These are phyloP conservation scores for Cynaeus angustus DNA, from an alignment of 2,888 invertebrate genomes.

Conservation along the genomic window DNA sequence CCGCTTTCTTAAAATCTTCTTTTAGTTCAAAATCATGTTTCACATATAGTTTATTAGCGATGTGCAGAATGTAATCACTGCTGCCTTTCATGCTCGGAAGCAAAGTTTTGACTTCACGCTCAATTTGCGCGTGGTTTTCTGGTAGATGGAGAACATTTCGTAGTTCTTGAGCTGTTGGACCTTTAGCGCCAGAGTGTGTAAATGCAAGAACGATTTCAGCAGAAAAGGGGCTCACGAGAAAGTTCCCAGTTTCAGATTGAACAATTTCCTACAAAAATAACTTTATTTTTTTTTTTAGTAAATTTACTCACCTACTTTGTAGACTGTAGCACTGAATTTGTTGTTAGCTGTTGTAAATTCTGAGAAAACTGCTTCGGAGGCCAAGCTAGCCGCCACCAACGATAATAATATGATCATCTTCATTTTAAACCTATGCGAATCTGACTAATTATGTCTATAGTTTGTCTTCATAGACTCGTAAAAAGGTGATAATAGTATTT, in stretches of 20 bases:
- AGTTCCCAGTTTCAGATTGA: constrained; percentile 1
- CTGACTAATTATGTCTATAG: not conserved
- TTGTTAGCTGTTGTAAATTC: constrained; percentile 10
- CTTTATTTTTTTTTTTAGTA: no score
- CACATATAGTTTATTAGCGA: constrained; percentile 9
- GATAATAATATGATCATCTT: not conserved
- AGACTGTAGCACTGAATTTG: not conserved
- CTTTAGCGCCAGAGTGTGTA: constrained; percentile 15
- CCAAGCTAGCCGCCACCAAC: not conserved
- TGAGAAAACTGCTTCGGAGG: not conserved
- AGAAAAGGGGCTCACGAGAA: constrained; percentile 26
- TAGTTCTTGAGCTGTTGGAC: constrained; percentile 11
- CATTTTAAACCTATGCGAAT: not conserved
- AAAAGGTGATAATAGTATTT: no score
- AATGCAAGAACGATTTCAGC: constrained; percentile 28
- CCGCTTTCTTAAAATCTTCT: not conserved
- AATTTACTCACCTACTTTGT: constrained; percentile 25
- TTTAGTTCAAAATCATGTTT: constrained; percentile 2
- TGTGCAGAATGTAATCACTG: not conserved
- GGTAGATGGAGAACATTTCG: constrained; percentile 10
- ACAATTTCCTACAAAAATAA: constrained; percentile 2
- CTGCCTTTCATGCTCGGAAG: not conserved
- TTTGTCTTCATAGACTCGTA: no score
- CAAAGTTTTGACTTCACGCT: not conserved
- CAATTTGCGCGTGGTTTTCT: not conserved